phyloP scores from a whole-genome alignment of 35 echinoderm and acorn worm genomes.

The Patiria miniata region DNA sequence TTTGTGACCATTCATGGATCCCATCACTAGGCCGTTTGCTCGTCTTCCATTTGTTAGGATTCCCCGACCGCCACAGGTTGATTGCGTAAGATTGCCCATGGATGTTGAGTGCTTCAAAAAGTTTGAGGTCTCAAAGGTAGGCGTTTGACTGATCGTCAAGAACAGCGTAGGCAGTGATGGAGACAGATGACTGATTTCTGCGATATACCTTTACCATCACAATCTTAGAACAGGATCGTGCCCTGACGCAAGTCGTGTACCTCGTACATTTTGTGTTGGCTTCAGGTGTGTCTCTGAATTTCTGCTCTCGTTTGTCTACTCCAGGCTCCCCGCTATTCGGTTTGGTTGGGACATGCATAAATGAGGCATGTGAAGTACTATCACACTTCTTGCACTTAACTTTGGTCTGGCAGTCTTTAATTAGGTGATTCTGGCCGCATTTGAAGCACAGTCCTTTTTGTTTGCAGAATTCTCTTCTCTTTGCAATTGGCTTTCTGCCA shows the following conservation, averaged over 20 bases:
- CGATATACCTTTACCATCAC: neutral
- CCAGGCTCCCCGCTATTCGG: neutral
- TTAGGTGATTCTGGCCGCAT: neutral
- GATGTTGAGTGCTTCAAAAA: neutral
- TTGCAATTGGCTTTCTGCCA: neutral
- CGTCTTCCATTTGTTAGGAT: neutral
- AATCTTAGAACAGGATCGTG: neutral
- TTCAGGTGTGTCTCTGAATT: too few species aligned
- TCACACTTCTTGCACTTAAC: neutral
- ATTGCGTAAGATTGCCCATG: neutral
- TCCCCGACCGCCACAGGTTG: neutral
- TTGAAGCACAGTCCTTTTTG: neutral
- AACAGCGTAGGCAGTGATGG: neutral
- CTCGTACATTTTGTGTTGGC: neutral
- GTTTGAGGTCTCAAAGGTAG: neutral
- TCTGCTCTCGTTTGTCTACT: neutral
- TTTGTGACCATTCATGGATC: constrained; percentile 38
- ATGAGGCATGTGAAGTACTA: neutral
- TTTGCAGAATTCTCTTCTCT: neutral
- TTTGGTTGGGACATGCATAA: neutral
- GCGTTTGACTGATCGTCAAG: neutral
- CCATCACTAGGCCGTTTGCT: constrained; percentile 23
- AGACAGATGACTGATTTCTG: neutral
- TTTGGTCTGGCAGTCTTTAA: neutral
- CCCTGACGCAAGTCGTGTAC: neutral